Evolutionary conservation across 2,797 vertebrate species (phyloP), one percentile per base, ranked within the genome.

Genomic region (Argentina silus): DNA sequence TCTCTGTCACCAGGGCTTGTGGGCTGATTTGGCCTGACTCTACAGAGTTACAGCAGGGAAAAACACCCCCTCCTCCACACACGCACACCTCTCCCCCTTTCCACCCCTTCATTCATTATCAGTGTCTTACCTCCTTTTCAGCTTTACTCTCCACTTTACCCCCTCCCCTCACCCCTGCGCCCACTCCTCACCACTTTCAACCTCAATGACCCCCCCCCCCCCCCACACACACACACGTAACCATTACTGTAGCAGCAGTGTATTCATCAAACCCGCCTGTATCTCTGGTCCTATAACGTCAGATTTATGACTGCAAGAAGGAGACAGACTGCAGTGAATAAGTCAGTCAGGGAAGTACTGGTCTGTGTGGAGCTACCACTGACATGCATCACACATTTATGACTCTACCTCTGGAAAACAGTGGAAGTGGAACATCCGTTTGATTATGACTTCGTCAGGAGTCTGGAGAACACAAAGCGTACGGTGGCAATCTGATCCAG

Each of bases 1-100:
- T 85, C 80, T 81, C 78, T 50, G 72, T 80, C 79, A 82, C 74
- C 73, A 48, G 70, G 78, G 74, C 70, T 67, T 51, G 72, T 44
- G 74, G 48, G 69, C 65, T 74, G 53, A 78, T 84, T 79, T 71
- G 23, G 27, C 72, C 62, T 73, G 57, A 51, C 59, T 19, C 19
- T 62, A 12, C 3, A 36, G 17, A 60, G 19, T 56, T 17, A 72
- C 63, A 43, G 1, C 19, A 55, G 43, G 45, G 53, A 69, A 21
- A 57, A 59, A 43, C 14, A 44, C 9, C 51, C 21, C 19, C 57
- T 36, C 27, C 27, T 36, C 27, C 27, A 36, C 27, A 4, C 27
- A 36, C 43, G 65, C 50, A 47, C 21, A 59, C 19, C n/a, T 43
- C 23, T 9, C 44, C 15, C 36, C 21, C 27, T 17, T 8, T 15